A percentile compares a stretch with the other conserved stretches of the same genome.
Evolutionary conservation across 2,113 vertebrate genomes (phyloP).

Genomic region (Oenanthe melanoleuca): DNA sequence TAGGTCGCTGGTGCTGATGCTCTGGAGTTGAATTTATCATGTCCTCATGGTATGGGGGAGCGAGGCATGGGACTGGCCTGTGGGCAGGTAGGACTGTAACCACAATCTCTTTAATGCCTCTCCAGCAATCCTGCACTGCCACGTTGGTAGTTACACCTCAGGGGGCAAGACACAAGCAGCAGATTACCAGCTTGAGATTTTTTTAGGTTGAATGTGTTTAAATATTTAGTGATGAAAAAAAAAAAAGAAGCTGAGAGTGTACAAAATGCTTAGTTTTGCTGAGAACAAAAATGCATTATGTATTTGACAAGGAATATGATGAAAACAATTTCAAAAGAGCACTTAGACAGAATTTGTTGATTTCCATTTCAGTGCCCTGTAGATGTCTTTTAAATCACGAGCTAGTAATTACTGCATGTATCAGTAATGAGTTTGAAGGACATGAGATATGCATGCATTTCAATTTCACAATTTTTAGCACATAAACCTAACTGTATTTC

Average conservation of each 20-base stretch:
- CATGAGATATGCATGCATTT: conserved; percentile 24
- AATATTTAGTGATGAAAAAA: conserved; percentile 71
- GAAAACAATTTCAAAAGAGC: conserved; percentile 65
- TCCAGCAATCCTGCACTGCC: neutral
- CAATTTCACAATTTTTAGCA: conserved; percentile 44
- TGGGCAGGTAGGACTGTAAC: conserved; percentile 83
- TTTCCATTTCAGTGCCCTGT: conserved; percentile 57
- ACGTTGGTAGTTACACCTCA: neutral
- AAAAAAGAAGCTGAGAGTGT: conserved; percentile 48
- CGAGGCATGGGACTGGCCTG: conserved; percentile 97
- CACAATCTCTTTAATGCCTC: neutral
- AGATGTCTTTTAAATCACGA: conserved; percentile 65
- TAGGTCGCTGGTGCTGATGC: conserved; percentile 92
- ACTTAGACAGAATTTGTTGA: conserved; percentile 44
- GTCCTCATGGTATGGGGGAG: conserved; percentile 97
- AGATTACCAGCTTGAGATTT: conserved; percentile 50
- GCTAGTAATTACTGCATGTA: conserved; percentile 40
- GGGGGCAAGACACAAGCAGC: neutral
- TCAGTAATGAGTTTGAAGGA: conserved; percentile 68
- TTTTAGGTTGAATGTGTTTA: conserved; percentile 58
- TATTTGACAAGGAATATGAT: conserved; percentile 69
- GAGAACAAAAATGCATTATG: conserved; percentile 70
- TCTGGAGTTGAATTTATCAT: conserved; percentile 94
- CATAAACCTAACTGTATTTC: conserved; percentile 42
- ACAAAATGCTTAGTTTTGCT: conserved; percentile 63